Conservation (phyloP, 2,113 vertebrate species). For the Brachyistius frenatus region DNA sequence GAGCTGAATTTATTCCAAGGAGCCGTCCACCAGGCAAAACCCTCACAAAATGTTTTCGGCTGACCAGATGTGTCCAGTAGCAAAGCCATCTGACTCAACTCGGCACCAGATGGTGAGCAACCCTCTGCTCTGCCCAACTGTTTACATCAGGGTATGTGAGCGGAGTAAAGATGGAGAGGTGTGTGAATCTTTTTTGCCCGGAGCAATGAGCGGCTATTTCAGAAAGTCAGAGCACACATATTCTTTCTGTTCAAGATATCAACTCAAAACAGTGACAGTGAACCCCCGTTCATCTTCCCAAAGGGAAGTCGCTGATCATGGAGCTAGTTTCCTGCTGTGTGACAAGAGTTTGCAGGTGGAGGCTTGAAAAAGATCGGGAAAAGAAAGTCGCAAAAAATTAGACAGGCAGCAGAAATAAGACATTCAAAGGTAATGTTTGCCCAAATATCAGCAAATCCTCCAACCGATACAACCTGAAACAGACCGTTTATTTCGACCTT, state of each 20-base stretch:
- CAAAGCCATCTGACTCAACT: constrained; percentile 49
- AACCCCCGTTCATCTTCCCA: neutral
- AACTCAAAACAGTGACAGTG: neutral
- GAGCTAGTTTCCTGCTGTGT: neutral
- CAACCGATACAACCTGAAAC: too few relatives aligned
- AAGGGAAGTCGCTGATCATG: neutral
- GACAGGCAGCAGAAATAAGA: too few relatives aligned
- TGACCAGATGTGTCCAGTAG: constrained; percentile 54
- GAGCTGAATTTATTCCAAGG: neutral
- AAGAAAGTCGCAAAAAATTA: neutral
- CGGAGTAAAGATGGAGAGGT: constrained; percentile 3
- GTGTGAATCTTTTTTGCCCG: neutral
- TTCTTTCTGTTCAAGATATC: neutral
- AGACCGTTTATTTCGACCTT: too few relatives aligned
- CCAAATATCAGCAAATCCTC: neutral
- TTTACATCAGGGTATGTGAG: constrained; percentile 30
- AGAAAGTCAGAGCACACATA: constrained; percentile 8
- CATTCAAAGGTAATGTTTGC: neutral
- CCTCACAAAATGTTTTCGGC: constrained; percentile 8
- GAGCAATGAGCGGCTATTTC: too few relatives aligned
- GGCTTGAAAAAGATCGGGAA: too few relatives aligned
- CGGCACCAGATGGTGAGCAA: constrained; percentile 51
- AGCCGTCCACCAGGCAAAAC: constrained; percentile 17
- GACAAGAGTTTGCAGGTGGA: neutral
- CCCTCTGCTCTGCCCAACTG: neutral